A percentile compares a stretch with the other conserved stretches of the same genome.
Conservation (phyloP, 23 tunicate genomes). For the Oikopleura vanhoeffeni region DNA sequence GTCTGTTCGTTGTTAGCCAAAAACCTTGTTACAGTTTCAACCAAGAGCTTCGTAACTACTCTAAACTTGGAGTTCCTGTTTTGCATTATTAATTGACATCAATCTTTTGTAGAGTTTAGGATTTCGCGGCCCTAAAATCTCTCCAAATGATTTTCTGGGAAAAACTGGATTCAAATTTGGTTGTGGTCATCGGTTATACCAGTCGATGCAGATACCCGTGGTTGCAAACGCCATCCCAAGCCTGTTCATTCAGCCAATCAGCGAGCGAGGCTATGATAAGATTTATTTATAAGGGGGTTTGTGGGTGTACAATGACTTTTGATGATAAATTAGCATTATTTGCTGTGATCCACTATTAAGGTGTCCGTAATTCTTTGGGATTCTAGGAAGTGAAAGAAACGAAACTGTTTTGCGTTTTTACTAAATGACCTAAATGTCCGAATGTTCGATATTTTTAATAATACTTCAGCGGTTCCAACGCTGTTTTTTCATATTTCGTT, state of each 20-base stretch:
- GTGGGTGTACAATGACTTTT: too few relatives aligned
- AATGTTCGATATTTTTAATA: too few relatives aligned
- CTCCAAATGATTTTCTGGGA: neutral
- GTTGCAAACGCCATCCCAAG: conserved; percentile 9
- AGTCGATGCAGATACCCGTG: neutral
- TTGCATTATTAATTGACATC: neutral
- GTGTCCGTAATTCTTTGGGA: too few relatives aligned
- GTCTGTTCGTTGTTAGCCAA: neutral
- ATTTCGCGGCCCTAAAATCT: neutral
- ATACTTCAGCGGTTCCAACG: too few relatives aligned
- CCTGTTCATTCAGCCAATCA: neutral
- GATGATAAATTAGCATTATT: too few relatives aligned
- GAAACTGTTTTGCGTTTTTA: too few relatives aligned
- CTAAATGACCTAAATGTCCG: too few relatives aligned
- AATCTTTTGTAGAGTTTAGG: neutral
- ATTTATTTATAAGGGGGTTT: too few relatives aligned
- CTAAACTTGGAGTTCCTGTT: neutral
- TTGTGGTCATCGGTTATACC: conserved; percentile 11
- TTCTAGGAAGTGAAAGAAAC: too few relatives aligned
- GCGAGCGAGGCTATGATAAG: too few relatives aligned
- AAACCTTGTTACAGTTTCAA: neutral
- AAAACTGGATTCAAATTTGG: neutral
- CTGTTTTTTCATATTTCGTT: too few relatives aligned
- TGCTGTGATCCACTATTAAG: too few relatives aligned
- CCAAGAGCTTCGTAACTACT: neutral